Base-by-base conservation (phyloP, 2,888 invertebrate genomes). In the Protodeltote pygarga region DNA sequence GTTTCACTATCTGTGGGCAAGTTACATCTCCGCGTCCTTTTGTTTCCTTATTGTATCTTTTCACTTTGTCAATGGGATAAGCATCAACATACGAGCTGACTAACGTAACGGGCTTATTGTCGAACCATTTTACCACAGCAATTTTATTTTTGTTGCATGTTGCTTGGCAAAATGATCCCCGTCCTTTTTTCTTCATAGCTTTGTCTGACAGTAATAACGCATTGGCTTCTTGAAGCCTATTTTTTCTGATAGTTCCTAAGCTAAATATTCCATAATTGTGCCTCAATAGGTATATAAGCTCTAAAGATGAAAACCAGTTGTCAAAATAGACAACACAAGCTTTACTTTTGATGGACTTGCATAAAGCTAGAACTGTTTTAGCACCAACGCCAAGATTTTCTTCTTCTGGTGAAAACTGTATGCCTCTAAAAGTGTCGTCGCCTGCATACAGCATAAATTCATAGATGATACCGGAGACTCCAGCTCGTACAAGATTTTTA, bases 401-500 rank as follows among this genome's bases (percentile, higher is more conserved):
- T 27, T 42, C 42, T 1, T 34, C 42, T 6, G 14, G 14, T 0
- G 25, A 2, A 11, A 34, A 42, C n/a, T n/a, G 1, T n/a, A 34
- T 11, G 3, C 42, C 38, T 16, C 58, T 35, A 51, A 78, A 78
- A 5, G 71, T 77, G 5, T 66, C 66, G 17, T 71, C 65, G 13
- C 34, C 28, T 8, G 0, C 21, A 4, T 35, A 35, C 8, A 71
- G 19, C 3, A 75, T 10, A 57, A 75, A 78, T 41, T 79, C 78
- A 40, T 75, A 78, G 8, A 75, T 52, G n/a, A 76, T 53, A 2
- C 73, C 76, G 15, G 69, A 72, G 0, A 70, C 57, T 3, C 77
- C 72, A 20, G 72, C 70, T 3, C 73, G 40, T 5, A 73, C 68
- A 32, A 74, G 62, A 24, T 68, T 58, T 49, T 79, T 75, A 35